phyloP scores from a whole-genome alignment of 1,140 invertebrate genomes.

The Achroia grisella region DNA sequence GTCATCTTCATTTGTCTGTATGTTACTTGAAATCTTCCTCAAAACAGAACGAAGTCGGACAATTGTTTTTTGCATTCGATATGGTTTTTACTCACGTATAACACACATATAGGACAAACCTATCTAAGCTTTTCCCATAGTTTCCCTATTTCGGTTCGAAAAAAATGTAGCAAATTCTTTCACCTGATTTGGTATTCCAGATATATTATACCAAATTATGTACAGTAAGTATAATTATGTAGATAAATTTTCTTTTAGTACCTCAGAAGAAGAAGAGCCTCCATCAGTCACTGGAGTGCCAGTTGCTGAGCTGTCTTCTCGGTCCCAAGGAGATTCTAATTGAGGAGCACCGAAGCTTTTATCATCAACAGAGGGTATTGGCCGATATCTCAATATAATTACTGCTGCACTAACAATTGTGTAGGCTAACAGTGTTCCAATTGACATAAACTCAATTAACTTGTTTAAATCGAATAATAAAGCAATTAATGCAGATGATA shows the following conservation, averaged over 20 bases:
- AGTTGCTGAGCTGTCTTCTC: constrained; percentile 71
- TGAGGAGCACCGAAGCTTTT: constrained; percentile 57
- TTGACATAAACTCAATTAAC: constrained; percentile 95
- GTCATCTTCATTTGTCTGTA: too few relatives aligned
- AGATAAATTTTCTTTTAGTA: constrained; percentile 14
- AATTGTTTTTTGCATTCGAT: too few relatives aligned
- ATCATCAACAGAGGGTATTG: constrained; percentile 67
- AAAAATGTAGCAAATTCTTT: too few relatives aligned
- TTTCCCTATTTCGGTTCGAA: too few relatives aligned
- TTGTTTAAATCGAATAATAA: constrained; percentile 92
- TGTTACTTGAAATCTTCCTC: too few relatives aligned
- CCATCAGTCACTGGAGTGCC: constrained; percentile 65
- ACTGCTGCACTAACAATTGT: constrained; percentile 93
- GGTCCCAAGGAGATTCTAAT: constrained; percentile 61
- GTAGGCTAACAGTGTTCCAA: constrained; percentile 92
- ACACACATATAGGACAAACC: too few relatives aligned
- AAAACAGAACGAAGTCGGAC: too few relatives aligned
- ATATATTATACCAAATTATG: too few relatives aligned
- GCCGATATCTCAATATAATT: constrained; percentile 88
- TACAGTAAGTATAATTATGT: too few relatives aligned
- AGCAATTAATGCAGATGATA: constrained; percentile 85
- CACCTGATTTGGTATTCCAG: too few relatives aligned
- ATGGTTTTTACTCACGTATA: too few relatives aligned
- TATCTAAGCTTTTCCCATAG: too few relatives aligned
- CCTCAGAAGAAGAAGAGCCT: constrained; percentile 68